phyloP scores from a whole-genome alignment of 2,888 invertebrate genomes.

The Melieria crassipennis region DNA sequence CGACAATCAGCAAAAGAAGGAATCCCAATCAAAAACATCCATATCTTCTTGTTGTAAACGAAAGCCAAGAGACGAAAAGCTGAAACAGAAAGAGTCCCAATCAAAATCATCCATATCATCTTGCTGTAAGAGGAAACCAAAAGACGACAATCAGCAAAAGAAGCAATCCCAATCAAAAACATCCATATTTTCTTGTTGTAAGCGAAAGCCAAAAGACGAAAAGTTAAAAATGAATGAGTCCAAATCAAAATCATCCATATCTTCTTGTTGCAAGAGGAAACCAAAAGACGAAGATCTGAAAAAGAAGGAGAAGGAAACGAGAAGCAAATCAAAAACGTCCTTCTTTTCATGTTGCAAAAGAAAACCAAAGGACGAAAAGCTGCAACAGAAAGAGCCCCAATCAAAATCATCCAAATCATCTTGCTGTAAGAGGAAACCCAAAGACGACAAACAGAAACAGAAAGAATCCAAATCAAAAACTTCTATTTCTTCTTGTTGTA shows the following conservation, averaged over 20 bases:
- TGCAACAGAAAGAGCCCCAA: background rate
- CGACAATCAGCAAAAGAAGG: too few species aligned
- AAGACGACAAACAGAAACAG: background rate
- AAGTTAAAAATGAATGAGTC: too few species aligned
- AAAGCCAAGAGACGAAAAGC: too few species aligned
- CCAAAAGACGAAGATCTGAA: background rate
- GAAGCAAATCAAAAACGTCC: background rate
- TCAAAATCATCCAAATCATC: background rate
- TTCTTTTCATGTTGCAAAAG: background rate
- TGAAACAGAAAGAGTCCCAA: too few species aligned
- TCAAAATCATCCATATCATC: too few species aligned
- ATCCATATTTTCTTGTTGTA: background rate
- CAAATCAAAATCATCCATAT: background rate
- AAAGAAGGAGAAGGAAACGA: background rate
- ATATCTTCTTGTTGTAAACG: too few species aligned
- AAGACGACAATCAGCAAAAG: background rate
- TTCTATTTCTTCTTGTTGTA: background rate
- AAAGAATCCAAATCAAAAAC: conserved; percentile 1
- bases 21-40: too few species aligned
- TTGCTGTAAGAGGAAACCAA: background rate
- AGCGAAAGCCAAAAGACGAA: background rate
- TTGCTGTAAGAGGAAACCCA: background rate
- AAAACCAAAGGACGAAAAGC: background rate
- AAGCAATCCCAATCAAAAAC: background rate
- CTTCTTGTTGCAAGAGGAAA: background rate